Evolutionary conservation across 1,140 invertebrate genomes (phyloP).

Genomic region (Cydia pomonella): DNA sequence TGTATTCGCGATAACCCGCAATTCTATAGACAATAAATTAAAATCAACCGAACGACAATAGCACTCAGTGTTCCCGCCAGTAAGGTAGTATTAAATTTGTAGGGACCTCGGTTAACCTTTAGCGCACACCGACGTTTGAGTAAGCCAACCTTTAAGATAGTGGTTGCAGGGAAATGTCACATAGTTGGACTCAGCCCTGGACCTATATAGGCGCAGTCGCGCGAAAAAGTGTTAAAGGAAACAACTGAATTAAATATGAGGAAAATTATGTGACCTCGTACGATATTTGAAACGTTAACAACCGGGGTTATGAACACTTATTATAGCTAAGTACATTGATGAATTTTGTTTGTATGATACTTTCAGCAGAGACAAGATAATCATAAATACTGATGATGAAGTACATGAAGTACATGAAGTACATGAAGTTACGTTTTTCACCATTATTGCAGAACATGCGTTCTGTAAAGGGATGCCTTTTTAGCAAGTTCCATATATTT

Average conservation of each 20-base stretch:
- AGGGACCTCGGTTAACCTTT: slow-evolving; percentile 63
- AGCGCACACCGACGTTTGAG: slow-evolving; percentile 55
- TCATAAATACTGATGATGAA: too few species aligned
- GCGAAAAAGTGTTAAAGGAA: slow-evolving; percentile 40
- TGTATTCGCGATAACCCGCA: background rate
- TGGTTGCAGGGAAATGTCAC: slow-evolving; percentile 74
- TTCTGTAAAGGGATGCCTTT: too few species aligned
- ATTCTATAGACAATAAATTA: slow-evolving; percentile 33
- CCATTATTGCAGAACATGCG: too few species aligned
- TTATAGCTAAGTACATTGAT: too few species aligned
- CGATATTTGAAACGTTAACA: background rate
- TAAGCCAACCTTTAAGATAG: slow-evolving; percentile 71
- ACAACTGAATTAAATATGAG: background rate
- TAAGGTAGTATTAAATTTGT: slow-evolving; percentile 62
- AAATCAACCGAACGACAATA: slow-evolving; percentile 28
- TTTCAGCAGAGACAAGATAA: too few species aligned
- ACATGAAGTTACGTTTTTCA: too few species aligned
- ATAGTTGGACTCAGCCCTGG: slow-evolving; percentile 74
- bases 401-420: too few species aligned
- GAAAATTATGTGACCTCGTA: background rate
- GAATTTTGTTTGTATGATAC: too few species aligned
- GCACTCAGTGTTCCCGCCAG: slow-evolving; percentile 19
- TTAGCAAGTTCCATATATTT: too few species aligned
- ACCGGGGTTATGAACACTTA: background rate
- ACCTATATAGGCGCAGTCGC: slow-evolving; percentile 53